Evolutionary conservation across 2,888 invertebrate genomes (phyloP).

Genomic region (Schizaphis graminum): DNA sequence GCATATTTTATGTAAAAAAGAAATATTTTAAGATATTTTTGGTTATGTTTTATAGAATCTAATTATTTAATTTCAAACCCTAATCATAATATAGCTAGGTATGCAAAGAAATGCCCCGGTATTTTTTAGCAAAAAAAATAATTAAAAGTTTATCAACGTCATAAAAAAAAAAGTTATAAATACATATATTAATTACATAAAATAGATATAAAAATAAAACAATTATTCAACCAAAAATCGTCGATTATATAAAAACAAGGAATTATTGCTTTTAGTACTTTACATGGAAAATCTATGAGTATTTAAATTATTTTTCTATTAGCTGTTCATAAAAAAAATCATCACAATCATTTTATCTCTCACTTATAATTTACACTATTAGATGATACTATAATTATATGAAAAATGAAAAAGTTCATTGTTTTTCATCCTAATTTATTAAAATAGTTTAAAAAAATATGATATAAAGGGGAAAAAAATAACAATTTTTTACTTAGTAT

Average conservation of each 20-base stretch:
- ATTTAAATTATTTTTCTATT: not conserved
- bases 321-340: not conserved
- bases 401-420: not conserved
- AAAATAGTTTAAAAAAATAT: slow-evolving; percentile 19
- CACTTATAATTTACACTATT: not conserved
- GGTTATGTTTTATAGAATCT: too few relatives aligned
- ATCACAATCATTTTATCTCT: not conserved
- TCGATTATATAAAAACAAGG: not conserved
- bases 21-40: too few relatives aligned
- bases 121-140: too few relatives aligned
- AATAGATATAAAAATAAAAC: not conserved
- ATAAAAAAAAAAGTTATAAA: not conserved
- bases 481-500: slow-evolving; percentile 4
- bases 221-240: not conserved
- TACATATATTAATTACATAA: not conserved
- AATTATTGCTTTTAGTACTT: not conserved
- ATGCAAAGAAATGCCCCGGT: too few relatives aligned
- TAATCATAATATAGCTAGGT: too few relatives aligned
- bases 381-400: slow-evolving; percentile 14
- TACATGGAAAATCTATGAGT: not conserved
- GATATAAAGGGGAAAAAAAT: not conserved
- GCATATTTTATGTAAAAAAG: too few relatives aligned
- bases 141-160: too few relatives aligned
- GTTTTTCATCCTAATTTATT: slow-evolving; percentile 32
- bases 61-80: too few relatives aligned